Base-by-base conservation (phyloP, 2,113 vertebrate species). In the Neomonachus schauinslandi region DNA sequence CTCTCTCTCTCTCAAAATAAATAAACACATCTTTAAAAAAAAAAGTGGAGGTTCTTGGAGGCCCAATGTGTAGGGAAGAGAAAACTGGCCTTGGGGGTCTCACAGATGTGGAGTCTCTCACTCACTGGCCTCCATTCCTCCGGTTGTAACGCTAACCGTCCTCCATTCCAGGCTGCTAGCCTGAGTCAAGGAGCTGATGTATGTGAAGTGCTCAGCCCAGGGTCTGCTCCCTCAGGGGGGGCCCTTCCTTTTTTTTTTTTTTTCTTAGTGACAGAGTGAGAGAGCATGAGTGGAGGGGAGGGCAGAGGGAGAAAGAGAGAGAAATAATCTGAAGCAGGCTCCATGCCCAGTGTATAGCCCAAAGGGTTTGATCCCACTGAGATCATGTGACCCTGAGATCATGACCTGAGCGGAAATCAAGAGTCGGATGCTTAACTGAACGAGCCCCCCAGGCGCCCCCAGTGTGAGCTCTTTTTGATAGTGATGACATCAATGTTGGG, bases 181-280 rank as follows among this genome's bases (percentile, higher is more conserved):
- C 2, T 6, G 4, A 61, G 15, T 4, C 49, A 72, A 57, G 36
- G 24, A 63, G 93, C 9, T 0, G 0, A 19, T 0, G 11, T 3
- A 15, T 33, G 7, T 12, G 9, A 33, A 36, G 59, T 3, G 28
- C 59, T 80, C 24, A 9, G 91, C 6, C 10, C 21, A 7, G 33
- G 74, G 22, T 26, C 82, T 61, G 22, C 82, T 42, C n/a, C 8
- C n/a, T 82, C 15, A 0, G 33, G 0, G 28, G 7, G 19, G 21
- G 36, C 12, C 2, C 13, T 65, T 55, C 5, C 13, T 65, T 55
- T 1, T 55, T n/a, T 69, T 18, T 67, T 57, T 57, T 65, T 69
- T 69, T 69, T 19, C 16, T 55, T 1, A 19, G 67, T 9, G 33
- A 69, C 33, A 69, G 33, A 69, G 67, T 10, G 33, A 69, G 67